Evolutionary conservation across 2,888 invertebrate species (phyloP), one percentile per base, ranked within the genome.

Genomic region (Drosophila buzzatii): DNA sequence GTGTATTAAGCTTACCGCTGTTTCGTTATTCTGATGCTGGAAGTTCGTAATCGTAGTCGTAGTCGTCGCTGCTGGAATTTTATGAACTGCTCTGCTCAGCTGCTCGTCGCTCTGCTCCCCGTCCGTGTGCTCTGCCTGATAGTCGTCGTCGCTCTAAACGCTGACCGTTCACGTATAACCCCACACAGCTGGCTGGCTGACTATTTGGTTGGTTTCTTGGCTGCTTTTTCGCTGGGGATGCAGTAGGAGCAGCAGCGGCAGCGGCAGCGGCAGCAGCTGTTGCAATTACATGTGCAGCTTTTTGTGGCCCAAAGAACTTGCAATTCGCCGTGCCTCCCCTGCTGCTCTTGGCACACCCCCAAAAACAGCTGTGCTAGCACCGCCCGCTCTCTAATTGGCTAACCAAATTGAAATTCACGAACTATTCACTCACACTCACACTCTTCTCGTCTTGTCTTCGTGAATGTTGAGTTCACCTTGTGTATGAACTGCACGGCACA

Each of bases 121-220:
- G 68, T 58, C 56, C 55, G 56, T 59, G 57, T 55, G 68, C 47
- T 60, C 67, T 44, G 84, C 45, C 78, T 68, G 74, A 60, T 63
- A 81, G 89, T 89, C 84, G 81, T 37, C 79, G 89, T 86, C 68
- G 76, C 71, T 89, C 89, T 89, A 80, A 57, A 52, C 56, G 59
- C 52, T 60, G 49, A 45, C 52, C 52, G 55, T 39, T 41, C 45
- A 20, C 57, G 57, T 45, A 35, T 57, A 45, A 57, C 57, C 42
- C 37, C 44, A 10, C 33, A 41, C 62, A 74, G 77, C 63, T 69
- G 72, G 52, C 51, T 69, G 63, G 52, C 51, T 68, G 41, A 16
- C 62, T 53, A 9, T 44, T 35, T 61, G 59, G 64, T 55, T 80
- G 70, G 49, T n/a, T 9, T 35, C 9, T 23, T 56, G 56, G 18